Evolutionary conservation across 2,888 invertebrate genomes (phyloP).

Genomic region (Drosophila merina): DNA sequence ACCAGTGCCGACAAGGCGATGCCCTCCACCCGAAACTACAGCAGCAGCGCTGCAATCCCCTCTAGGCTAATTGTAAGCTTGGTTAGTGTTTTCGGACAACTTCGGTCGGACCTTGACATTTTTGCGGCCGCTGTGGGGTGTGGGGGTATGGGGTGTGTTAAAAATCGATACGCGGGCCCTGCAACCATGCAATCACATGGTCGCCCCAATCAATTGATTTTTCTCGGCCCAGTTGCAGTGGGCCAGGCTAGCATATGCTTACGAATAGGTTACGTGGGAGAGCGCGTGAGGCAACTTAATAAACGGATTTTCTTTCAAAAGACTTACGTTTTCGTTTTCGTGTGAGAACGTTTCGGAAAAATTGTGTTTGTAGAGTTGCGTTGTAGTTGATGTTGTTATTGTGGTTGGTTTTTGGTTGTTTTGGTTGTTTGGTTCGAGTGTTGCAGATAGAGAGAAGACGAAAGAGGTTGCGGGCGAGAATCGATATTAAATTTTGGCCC

Average conservation of each 20-base stretch:
- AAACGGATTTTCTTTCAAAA: conserved; percentile 31
- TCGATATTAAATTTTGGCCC: conserved; percentile 20
- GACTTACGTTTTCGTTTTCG: conserved; percentile 56
- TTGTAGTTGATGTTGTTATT: conserved; percentile 35
- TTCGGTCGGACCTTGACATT: conserved; percentile 74
- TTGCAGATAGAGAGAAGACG: conserved; percentile 33
- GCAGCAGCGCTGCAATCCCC: conserved; percentile 48
- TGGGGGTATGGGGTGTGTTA: conserved; percentile 15
- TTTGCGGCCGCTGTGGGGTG: conserved; percentile 8
- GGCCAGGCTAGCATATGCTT: conserved; percentile 56
- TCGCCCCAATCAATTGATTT: conserved; percentile 58
- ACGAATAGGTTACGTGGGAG: conserved; percentile 14
- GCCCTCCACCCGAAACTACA: conserved; percentile 31
- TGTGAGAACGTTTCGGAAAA: conserved; percentile 48
- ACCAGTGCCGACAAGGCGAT: conserved; percentile 72
- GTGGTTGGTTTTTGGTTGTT: conserved; percentile 19
- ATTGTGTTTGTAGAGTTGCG: conserved; percentile 37
- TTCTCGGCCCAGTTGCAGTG: conserved; percentile 34
- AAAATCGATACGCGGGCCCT: conserved; percentile 62
- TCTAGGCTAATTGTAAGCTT: conserved; percentile 9
- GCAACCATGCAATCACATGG: conserved; percentile 17
- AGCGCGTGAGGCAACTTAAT: conserved; percentile 4
- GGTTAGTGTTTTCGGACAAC: conserved; percentile 8
- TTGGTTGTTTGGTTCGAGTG: conserved; percentile 7
- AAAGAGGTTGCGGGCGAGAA: not conserved